A percentile compares a stretch with the other conserved stretches of the same genome.
phyloP scores from a whole-genome alignment of 2,797 vertebrate species.

The Morelia viridis region DNA sequence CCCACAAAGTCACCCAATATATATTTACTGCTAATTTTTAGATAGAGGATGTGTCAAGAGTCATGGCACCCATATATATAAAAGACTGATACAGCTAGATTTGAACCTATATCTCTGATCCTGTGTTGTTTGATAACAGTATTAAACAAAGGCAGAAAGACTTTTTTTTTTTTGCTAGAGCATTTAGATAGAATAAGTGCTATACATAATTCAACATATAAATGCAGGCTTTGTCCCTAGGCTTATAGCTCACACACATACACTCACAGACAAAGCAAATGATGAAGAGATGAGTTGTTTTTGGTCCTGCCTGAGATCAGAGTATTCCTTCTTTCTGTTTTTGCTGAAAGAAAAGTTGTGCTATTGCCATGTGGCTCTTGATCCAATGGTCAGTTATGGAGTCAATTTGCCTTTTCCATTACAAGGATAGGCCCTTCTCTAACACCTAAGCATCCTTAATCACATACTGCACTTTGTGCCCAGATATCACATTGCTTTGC shows the following conservation, averaged over 20 bases:
- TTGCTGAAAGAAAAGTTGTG: neutral
- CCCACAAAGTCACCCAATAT: neutral
- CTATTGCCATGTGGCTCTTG: neutral
- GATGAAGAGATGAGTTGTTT: neutral
- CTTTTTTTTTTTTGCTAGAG: neutral
- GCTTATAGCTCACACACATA: neutral
- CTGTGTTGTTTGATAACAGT: neutral
- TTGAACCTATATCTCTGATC: neutral
- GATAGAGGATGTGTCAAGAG: neutral
- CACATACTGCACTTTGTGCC: neutral
- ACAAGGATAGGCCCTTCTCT: neutral
- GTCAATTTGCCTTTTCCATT: neutral
- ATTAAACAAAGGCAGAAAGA: neutral
- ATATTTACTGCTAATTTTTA: neutral
- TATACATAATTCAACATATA: conserved; percentile 13
- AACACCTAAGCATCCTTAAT: neutral
- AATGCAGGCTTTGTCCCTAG: neutral
- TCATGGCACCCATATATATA: neutral
- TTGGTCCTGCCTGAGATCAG: neutral
- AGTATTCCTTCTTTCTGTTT: neutral
- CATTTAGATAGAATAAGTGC: neutral
- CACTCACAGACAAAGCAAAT: neutral
- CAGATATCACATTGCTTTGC: neutral
- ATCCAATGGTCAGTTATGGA: neutral
- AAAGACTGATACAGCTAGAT: neutral